phyloP scores from a whole-genome alignment of 2,797 vertebrate species.

The Valencia hispanica region DNA sequence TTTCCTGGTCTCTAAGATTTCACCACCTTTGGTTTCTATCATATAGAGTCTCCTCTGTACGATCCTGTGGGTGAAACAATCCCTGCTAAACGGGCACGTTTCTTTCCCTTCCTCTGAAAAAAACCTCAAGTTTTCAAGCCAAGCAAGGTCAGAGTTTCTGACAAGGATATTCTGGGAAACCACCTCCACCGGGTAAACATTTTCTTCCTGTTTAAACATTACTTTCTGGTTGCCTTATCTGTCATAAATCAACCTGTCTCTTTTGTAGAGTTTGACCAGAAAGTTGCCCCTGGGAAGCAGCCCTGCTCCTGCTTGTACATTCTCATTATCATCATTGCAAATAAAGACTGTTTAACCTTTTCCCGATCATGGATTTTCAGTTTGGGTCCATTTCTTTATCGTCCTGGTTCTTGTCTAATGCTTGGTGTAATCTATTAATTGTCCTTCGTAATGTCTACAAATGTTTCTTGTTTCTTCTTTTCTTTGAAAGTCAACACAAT shows the following conservation, averaged over 20 bases:
- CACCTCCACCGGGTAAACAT: neutral
- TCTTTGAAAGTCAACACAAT: neutral
- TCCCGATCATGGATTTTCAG: too few species aligned
- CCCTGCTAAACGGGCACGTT: neutral
- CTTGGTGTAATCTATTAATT: neutral
- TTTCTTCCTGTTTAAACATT: neutral
- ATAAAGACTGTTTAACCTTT: too few species aligned
- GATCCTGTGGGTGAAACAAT: neutral
- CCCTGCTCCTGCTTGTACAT: too few species aligned
- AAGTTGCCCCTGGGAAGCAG: neutral
- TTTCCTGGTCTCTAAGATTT: neutral
- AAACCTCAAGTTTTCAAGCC: neutral
- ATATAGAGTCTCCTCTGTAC: neutral
- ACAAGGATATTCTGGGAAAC: neutral
- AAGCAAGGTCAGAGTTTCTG: neutral
- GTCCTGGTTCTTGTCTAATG: neutral
- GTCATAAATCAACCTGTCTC: neutral
- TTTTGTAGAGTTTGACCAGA: neutral
- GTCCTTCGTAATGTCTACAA: neutral
- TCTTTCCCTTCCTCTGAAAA: neutral
- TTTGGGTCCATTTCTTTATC: too few species aligned
- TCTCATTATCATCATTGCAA: too few species aligned
- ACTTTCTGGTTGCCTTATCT: neutral
- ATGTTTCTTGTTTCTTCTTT: neutral
- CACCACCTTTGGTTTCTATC: neutral